A percentile compares a stretch with the other conserved stretches of the same genome.
Evolutionary conservation across 2,113 vertebrate genomes (phyloP).

Genomic region (Ginglymostoma cirratum): DNA sequence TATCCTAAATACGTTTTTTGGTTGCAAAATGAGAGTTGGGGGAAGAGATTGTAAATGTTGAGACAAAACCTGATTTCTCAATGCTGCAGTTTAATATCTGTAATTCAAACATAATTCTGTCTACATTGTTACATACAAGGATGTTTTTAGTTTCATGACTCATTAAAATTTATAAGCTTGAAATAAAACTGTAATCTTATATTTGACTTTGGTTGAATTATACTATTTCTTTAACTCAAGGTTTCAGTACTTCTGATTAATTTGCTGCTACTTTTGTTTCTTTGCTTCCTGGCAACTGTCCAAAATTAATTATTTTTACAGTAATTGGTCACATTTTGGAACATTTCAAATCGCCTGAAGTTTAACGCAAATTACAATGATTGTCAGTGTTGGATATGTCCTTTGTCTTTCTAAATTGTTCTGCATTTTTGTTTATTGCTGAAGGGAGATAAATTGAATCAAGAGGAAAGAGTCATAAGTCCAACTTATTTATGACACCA

Average conservation of each 20-base stretch:
- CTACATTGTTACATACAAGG: conserved; percentile 26
- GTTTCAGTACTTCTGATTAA: not conserved
- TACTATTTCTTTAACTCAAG: not conserved
- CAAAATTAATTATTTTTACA: not conserved
- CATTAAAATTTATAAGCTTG: conserved; percentile 38
- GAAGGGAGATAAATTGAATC: not conserved
- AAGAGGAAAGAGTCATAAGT: not conserved
- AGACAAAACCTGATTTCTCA: conserved; percentile 22
- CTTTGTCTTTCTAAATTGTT: not conserved
- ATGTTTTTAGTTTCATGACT: conserved; percentile 36
- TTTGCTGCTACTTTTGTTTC: not conserved
- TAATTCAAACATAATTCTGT: conserved; percentile 35
- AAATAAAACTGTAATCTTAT: conserved; percentile 37
- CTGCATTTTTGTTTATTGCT: not conserved
- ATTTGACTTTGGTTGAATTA: conserved; percentile 32
- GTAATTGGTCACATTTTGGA: not conserved
- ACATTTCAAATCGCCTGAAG: not conserved
- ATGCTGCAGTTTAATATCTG: conserved; percentile 35
- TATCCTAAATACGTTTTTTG: conserved; percentile 1
- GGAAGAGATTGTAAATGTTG: conserved; percentile 31
- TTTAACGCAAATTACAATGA: not conserved
- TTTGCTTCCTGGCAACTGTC: not conserved
- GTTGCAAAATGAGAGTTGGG: conserved; percentile 28
- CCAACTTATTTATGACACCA: not conserved
- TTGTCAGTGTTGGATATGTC: not conserved